Conservation (phyloP, 2,888 invertebrate genomes). For the Agrenia bidenticulata region DNA sequence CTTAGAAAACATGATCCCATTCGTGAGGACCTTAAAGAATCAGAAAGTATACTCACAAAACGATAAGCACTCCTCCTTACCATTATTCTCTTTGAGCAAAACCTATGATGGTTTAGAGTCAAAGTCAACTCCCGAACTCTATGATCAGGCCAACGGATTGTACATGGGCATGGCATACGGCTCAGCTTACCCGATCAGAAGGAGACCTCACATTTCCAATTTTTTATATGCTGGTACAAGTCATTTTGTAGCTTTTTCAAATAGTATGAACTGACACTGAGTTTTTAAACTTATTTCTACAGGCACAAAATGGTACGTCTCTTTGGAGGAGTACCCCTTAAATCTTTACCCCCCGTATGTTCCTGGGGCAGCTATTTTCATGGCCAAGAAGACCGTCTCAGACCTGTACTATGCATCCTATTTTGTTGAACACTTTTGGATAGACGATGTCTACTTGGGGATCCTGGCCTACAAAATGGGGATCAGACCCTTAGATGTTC, state of each 20-base stretch:
- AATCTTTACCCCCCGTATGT: slow-evolving; percentile 36
- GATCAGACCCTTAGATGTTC: slow-evolving; percentile 24
- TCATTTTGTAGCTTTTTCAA: neutral
- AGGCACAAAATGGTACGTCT: slow-evolving; percentile 25
- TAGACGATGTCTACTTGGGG: slow-evolving; percentile 41
- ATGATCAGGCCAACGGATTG: no score
- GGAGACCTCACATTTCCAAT: neutral
- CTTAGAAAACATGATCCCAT: no score
- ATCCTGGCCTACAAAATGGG: slow-evolving; percentile 36
- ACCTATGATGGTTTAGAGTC: no score
- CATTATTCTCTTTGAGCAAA: no score
- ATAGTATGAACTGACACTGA: neutral
- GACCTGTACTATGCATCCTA: slow-evolving; percentile 31
- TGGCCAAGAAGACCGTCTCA: slow-evolving; percentile 24
- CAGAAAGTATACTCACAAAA: no score
- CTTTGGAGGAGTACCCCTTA: slow-evolving; percentile 23
- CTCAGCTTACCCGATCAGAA: neutral
- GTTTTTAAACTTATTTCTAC: neutral
- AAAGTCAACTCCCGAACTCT: no score
- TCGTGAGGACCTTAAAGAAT: neutral
- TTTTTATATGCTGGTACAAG: no score
- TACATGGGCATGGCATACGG: neutral
- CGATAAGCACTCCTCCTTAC: no score
- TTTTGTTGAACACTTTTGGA: slow-evolving; percentile 28
- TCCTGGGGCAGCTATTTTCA: slow-evolving; percentile 31